phyloP scores from a whole-genome alignment of 2,797 vertebrate species.

The Anomalospiza imberbis region DNA sequence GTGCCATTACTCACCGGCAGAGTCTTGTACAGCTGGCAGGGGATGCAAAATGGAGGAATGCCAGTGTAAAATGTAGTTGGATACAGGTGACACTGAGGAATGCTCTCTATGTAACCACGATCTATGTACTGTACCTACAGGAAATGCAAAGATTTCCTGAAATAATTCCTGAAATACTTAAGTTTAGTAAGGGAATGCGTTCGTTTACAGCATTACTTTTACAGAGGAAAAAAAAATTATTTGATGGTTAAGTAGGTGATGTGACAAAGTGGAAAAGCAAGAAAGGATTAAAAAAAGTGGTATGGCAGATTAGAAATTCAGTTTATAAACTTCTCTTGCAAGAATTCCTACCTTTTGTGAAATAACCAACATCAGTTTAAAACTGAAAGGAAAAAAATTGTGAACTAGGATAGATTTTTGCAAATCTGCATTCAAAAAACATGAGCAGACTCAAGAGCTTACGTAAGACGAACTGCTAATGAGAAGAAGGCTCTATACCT shows the following conservation, averaged over 20 bases:
- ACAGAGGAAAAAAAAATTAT: background rate
- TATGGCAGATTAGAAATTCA: background rate
- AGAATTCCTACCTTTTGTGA: background rate
- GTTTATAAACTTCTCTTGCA: background rate
- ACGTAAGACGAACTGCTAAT: background rate
- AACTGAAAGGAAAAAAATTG: background rate
- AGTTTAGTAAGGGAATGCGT: rapidly evolving
- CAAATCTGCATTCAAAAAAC: background rate
- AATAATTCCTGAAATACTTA: background rate
- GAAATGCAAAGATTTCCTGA: background rate
- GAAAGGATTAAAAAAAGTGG: background rate
- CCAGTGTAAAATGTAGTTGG: slow-evolving; percentile 82
- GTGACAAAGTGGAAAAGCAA: background rate
- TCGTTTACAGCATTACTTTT: background rate
- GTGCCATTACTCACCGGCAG: slow-evolving; percentile 79
- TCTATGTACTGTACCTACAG: slow-evolving; percentile 88
- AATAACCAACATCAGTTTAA: background rate
- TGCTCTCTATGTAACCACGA: slow-evolving; percentile 83
- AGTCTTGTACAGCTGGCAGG: slow-evolving; percentile 83
- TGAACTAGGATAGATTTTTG: background rate
- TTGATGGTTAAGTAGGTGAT: background rate
- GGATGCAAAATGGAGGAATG: slow-evolving; percentile 86
- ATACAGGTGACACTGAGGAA: slow-evolving; percentile 88
- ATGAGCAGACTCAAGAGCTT: background rate
- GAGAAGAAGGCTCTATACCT: background rate